These are phyloP conservation scores for Drosophila putrida DNA, from an alignment of 2,888 invertebrate genomes.

Conservation along the genomic window DNA sequence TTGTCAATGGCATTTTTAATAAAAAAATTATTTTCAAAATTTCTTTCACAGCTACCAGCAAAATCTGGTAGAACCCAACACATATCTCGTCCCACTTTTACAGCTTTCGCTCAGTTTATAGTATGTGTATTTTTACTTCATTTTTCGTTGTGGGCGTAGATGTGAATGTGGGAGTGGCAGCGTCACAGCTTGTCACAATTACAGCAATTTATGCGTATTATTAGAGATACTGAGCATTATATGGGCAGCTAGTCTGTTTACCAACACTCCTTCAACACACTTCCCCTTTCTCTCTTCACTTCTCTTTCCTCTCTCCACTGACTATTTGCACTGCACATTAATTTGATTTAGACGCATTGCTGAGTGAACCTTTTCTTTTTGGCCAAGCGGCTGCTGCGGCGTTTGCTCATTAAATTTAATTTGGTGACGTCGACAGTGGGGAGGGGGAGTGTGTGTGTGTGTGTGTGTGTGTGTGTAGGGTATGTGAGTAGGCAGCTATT, in stretches of 20 bases:
- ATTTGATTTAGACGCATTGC: conserved; percentile 75
- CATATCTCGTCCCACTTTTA: conserved; percentile 21
- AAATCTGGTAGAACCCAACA: conserved; percentile 16
- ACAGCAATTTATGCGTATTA: conserved; percentile 60
- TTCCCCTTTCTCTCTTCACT: background rate
- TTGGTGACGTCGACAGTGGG: conserved; percentile 52
- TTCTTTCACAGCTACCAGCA: background rate
- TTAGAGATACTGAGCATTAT: conserved; percentile 23
- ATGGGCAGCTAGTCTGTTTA: background rate
- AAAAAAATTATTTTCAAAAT: conserved; percentile 33
- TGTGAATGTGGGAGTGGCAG: conserved; percentile 12
- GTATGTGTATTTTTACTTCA: too few relatives aligned
- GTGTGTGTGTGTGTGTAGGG: conserved; percentile 5
- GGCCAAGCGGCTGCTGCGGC: conserved; percentile 53
- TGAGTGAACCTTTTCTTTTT: conserved; percentile 73
- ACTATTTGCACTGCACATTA: conserved; percentile 46
- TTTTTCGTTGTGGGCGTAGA: background rate
- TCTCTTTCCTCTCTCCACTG: background rate
- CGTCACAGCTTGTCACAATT: conserved; percentile 58
- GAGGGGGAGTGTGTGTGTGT: background rate
- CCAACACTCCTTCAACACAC: conserved; percentile 14
- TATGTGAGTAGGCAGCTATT: conserved; percentile 31
- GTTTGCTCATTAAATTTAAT: conserved; percentile 74
- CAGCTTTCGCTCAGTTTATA: conserved; percentile 3
- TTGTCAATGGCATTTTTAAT: conserved; percentile 39